Conservation (phyloP, 2,797 vertebrate species). For the Sebastes glaucus region DNA sequence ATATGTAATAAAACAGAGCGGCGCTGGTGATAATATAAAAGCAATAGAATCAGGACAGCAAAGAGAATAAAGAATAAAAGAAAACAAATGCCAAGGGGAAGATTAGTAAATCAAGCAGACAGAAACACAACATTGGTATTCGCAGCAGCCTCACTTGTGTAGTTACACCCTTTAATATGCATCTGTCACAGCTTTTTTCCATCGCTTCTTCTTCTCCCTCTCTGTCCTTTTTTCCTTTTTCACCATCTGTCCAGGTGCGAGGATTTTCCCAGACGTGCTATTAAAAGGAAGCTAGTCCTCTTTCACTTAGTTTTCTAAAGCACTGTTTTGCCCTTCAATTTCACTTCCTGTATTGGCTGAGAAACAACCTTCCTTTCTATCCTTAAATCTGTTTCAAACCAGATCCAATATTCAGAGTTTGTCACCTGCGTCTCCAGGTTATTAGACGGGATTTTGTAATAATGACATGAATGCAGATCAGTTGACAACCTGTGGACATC, state of each 20-base stretch:
- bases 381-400: not conserved
- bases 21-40: not conserved
- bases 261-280: slow-evolving; percentile 19
- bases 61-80: slow-evolving; percentile 1
- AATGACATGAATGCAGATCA: not conserved
- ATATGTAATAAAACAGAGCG: not conserved
- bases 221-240: not conserved
- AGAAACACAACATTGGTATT: slow-evolving; percentile 18
- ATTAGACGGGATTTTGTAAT: not conserved
- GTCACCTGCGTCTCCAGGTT: not conserved
- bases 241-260: slow-evolving; percentile 34
- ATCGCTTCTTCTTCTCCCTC: not conserved
- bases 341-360: slow-evolving; percentile 9
- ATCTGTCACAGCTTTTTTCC: not conserved
- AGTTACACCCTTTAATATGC: slow-evolving; percentile 5
- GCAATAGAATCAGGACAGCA: not conserved
- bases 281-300: not conserved
- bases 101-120: slow-evolving; percentile 7
- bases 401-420: not conserved
- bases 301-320: not conserved
- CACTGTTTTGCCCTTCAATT: not conserved
- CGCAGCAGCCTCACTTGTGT: slow-evolving; percentile 3
- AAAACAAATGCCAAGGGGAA: not conserved
- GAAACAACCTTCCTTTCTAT: not conserved
- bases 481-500: not conserved